These are phyloP conservation scores for mouse (Mus musculus) DNA, from an alignment of 2,113 vertebrate genomes.

Conservation along the genomic window DNA sequence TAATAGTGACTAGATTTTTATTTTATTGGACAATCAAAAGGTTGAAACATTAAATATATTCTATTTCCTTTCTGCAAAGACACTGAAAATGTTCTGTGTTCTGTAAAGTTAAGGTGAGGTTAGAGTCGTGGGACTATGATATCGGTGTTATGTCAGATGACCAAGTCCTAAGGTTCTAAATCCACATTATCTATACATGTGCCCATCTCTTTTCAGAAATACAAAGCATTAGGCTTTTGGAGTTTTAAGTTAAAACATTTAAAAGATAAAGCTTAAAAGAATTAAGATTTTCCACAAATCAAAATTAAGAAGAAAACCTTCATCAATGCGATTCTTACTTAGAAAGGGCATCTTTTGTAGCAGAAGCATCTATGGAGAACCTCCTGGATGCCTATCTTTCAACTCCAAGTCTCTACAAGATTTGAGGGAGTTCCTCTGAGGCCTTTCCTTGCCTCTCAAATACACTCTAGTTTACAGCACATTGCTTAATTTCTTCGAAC, in stretches of 20 bases:
- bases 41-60: neutral
- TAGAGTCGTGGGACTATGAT: neutral
- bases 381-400: neutral
- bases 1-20: neutral
- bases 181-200: neutral
- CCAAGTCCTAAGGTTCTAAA: neutral
- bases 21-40: neutral
- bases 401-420: neutral
- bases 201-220: neutral
- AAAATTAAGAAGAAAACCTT: neutral
- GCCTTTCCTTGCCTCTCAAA: neutral
- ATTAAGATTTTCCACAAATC: neutral
- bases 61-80: neutral
- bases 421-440: neutral
- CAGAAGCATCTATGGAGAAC: neutral
- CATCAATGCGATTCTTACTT: neutral
- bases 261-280: conserved; percentile 23
- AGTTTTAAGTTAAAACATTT: conserved; percentile 37
- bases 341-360: neutral
- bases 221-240: neutral
- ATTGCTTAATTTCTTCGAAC: neutral
- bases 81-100: neutral
- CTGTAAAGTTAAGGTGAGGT: neutral
- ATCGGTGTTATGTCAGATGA: neutral
- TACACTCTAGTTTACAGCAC: neutral